Percentiles rank a stretch among this genome's conserved stretches.
Evolutionary conservation across 2,113 vertebrate genomes (phyloP).

Genomic region (Perca flavescens): DNA sequence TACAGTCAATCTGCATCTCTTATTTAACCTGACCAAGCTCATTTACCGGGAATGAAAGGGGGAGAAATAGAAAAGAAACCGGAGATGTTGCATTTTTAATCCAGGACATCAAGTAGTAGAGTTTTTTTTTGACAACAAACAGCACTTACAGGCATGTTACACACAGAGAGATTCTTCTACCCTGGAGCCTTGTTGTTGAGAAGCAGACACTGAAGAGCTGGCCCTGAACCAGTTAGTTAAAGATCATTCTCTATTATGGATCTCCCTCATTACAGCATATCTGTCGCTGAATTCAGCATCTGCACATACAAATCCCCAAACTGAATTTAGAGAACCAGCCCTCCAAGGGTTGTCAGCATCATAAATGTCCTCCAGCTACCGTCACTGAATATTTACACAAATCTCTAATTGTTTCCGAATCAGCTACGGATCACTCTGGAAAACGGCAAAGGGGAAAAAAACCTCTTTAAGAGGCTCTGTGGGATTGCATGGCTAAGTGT

Average conservation of each 20-base stretch:
- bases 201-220: constrained; percentile 58
- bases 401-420: constrained; percentile 59
- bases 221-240: constrained; percentile 64
- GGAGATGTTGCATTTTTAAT: constrained; percentile 79
- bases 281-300: constrained; percentile 48
- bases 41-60: constrained; percentile 69
- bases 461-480: constrained; percentile 51
- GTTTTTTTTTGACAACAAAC: constrained; percentile 80
- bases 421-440: constrained; percentile 32
- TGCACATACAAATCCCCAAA: constrained; percentile 38
- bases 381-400: constrained; percentile 49
- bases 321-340: constrained; percentile 36
- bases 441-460: constrained; percentile 50
- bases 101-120: constrained; percentile 58
- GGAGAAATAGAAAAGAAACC: constrained; percentile 52
- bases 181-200: constrained; percentile 66
- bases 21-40: constrained; percentile 69
- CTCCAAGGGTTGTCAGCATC: constrained; percentile 31
- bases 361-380: constrained; percentile 31
- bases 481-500: constrained; percentile 60
- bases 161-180: constrained; percentile 56
- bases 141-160: constrained; percentile 76
- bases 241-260: constrained; percentile 62
- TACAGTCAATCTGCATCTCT: constrained; percentile 72
- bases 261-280: constrained; percentile 45